Evolutionary conservation across 1,140 invertebrate genomes (phyloP).

Genomic region (Drosophila subobscura): DNA sequence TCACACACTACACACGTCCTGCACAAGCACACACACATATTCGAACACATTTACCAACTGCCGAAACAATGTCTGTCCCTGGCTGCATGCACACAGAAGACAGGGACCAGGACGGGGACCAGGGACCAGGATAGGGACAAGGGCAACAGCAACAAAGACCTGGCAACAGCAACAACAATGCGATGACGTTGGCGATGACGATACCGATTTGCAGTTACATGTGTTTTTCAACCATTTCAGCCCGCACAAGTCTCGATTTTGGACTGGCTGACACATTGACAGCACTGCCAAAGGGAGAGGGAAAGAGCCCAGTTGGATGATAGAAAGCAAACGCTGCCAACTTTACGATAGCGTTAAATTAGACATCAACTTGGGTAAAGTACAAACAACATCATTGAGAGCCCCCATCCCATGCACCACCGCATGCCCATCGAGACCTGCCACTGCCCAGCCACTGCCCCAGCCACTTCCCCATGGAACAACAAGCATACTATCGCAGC

Average conservation of each 20-base stretch:
- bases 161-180: slow-evolving; percentile 13
- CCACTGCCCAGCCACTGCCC: slow-evolving; percentile 13
- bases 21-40: slow-evolving; percentile 11
- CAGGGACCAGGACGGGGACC: no score
- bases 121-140: no score
- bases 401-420: slow-evolving; percentile 20
- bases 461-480: slow-evolving; percentile 9
- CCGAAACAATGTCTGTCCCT: slow-evolving; percentile 47
- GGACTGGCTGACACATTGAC: slow-evolving; percentile 73
- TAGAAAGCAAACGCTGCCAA: slow-evolving; percentile 61
- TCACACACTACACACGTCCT: slow-evolving; percentile 27
- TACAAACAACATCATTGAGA: slow-evolving; percentile 62
- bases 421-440: slow-evolving; percentile 49
- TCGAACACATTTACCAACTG: slow-evolving; percentile 23
- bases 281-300: slow-evolving; percentile 26
- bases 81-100: background rate
- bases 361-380: slow-evolving; percentile 75
- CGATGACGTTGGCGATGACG: slow-evolving; percentile 16
- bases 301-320: background rate
- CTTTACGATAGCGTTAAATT: slow-evolving; percentile 78
- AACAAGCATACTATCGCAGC: slow-evolving; percentile 20
- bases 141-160: slow-evolving; percentile 18
- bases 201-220: slow-evolving; percentile 66
- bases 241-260: slow-evolving; percentile 58
- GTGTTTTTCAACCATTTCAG: slow-evolving; percentile 58